phyloP scores from a whole-genome alignment of 1,140 invertebrate species.

The Drosophila quadrilineata region DNA sequence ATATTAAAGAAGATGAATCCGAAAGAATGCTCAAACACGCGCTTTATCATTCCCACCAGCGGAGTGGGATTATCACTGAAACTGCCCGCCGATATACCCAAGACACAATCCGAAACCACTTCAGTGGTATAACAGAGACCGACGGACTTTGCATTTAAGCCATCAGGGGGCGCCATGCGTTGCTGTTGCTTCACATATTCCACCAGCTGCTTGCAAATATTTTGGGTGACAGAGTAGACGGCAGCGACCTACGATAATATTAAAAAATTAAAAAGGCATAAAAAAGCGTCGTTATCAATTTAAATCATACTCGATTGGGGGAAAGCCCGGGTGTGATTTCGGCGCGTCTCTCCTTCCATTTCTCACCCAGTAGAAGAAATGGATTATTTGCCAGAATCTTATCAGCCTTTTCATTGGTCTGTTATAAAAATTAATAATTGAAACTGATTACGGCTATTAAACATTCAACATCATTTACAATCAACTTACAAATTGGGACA shows the following conservation, averaged over 20 bases:
- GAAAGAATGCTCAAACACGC: conserved; percentile 38
- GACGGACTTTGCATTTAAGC: conserved; percentile 36
- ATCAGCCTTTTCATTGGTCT: conserved; percentile 73
- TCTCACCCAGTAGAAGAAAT: conserved; percentile 78
- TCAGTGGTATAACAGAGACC: conserved; percentile 81
- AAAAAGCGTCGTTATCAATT: not conserved
- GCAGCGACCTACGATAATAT: conserved; percentile 31
- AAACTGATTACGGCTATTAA: conserved; percentile 37
- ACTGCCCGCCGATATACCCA: conserved; percentile 80
- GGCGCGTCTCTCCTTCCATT: conserved; percentile 83
- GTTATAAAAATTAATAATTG: conserved; percentile 12
- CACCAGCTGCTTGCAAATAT: conserved; percentile 40
- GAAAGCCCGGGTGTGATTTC: conserved; percentile 83
- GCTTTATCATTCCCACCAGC: conserved; percentile 33
- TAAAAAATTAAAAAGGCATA: not conserved
- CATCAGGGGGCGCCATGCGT: conserved; percentile 27
- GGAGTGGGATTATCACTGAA: conserved; percentile 51
- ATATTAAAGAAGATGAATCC: conserved; percentile 35
- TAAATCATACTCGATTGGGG: conserved; percentile 63
- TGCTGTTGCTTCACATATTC: conserved; percentile 44
- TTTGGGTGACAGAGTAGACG: conserved; percentile 55
- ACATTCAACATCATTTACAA: not conserved
- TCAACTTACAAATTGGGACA: conserved; percentile 31
- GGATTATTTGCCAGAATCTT: conserved; percentile 80
- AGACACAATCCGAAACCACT: conserved; percentile 81